These are phyloP conservation scores for Podarcis lilfordi DNA, from an alignment of 2,797 vertebrate genomes.

Conservation along the genomic window DNA sequence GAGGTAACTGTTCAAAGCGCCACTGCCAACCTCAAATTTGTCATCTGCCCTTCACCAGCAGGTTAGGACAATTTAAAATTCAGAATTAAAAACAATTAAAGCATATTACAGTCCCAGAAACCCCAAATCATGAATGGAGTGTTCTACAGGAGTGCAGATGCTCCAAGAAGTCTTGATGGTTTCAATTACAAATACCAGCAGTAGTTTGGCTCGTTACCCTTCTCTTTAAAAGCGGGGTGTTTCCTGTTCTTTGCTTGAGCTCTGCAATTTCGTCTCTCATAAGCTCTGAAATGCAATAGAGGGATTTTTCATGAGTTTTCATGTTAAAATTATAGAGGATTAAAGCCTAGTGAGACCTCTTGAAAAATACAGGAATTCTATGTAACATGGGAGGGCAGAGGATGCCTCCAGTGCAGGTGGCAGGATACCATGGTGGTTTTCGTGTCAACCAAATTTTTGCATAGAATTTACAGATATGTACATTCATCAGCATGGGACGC, in stretches of 20 bases:
- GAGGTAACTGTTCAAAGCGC: too few species aligned
- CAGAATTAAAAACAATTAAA: too few species aligned
- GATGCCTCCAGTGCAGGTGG: background rate
- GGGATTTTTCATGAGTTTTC: slow-evolving; percentile 6
- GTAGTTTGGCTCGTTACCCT: slow-evolving; percentile 51
- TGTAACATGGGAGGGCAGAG: background rate
- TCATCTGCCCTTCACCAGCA: too few species aligned
- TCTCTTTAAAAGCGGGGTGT: slow-evolving; percentile 40
- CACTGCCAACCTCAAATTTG: too few species aligned
- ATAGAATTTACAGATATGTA: background rate
- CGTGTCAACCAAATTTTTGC: background rate
- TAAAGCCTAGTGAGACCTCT: background rate
- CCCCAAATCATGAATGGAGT: background rate
- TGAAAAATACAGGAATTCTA: background rate
- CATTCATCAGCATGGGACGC: background rate
- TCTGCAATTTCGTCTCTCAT: slow-evolving; percentile 34
- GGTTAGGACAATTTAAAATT: too few species aligned
- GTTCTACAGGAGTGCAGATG: background rate
- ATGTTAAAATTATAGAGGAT: background rate
- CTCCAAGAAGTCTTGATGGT: slow-evolving; percentile 1
- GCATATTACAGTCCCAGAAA: too few species aligned
- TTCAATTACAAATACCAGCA: background rate
- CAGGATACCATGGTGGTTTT: background rate
- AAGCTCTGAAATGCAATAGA: slow-evolving; percentile 63
- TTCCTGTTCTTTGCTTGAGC: slow-evolving; percentile 30